Conservation (phyloP, 2,888 invertebrate genomes). For the Minunthozetes semirufus region DNA sequence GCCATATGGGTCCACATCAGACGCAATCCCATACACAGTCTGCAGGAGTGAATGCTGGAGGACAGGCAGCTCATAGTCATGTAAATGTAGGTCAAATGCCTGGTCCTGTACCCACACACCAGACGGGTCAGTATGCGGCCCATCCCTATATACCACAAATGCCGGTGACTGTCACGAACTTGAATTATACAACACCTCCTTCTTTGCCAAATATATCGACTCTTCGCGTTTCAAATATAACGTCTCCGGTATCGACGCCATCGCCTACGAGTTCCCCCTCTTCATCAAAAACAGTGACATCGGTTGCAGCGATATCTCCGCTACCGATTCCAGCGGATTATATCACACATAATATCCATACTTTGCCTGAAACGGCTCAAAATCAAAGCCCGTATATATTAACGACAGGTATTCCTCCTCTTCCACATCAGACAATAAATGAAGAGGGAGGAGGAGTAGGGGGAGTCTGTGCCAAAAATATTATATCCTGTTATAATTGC, state of each 20-base stretch:
- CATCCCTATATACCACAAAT: neutral
- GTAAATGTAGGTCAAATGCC: neutral
- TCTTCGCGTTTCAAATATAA: conserved; percentile 1
- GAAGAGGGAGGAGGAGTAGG: neutral
- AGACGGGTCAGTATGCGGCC: neutral
- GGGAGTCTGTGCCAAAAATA: conserved; percentile 1
- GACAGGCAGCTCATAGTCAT: conserved; percentile 15
- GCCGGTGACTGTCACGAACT: neutral
- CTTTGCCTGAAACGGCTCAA: neutral
- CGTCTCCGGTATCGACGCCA: conserved; percentile 2
- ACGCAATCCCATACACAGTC: neutral
- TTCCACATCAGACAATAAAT: neutral
- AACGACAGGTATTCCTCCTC: neutral
- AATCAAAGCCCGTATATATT: conserved; percentile 18
- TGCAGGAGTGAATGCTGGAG: neutral
- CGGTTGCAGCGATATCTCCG: conserved; percentile 15
- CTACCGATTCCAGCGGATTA: neutral
- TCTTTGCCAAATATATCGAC: conserved; percentile 14
- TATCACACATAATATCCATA: neutral
- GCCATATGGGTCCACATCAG: neutral
- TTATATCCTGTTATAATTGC: conserved; percentile 80
- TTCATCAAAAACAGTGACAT: neutral
- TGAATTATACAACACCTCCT: neutral
- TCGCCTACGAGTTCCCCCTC: conserved; percentile 14
- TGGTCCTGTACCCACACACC: neutral